Conservation (phyloP, 2,113 vertebrate genomes). For the Camarhynchus parvulus region DNA sequence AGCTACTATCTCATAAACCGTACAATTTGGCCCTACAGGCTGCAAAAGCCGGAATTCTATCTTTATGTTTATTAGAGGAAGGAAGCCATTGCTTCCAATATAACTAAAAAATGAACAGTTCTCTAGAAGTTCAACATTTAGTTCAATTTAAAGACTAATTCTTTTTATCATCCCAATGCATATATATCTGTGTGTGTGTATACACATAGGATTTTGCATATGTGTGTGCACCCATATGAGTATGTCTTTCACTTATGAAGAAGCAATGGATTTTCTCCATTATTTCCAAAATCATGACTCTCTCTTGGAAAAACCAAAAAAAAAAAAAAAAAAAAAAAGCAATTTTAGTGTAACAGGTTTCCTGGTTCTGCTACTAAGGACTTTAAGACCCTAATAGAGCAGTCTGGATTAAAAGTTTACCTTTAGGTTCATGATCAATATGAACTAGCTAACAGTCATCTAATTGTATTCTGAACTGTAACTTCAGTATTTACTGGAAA, state of each 20-base stretch:
- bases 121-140: neutral
- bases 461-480: neutral
- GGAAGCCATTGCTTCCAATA: neutral
- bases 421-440: neutral
- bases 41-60: neutral
- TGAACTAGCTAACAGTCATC: neutral
- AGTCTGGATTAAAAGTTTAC: neutral
- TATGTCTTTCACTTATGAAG: neutral
- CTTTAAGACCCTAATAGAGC: too few relatives aligned
- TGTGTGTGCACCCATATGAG: rapidly evolving
- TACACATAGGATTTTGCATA: neutral
- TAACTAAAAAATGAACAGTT: neutral
- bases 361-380: neutral
- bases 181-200: rapidly evolving
- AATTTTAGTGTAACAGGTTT: neutral
- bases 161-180: neutral
- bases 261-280: neutral
- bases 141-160: neutral
- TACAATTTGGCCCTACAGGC: neutral
- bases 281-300: neutral
- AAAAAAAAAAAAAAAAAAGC: neutral
- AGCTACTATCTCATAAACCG: neutral
- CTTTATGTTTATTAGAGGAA: neutral
- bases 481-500: neutral
- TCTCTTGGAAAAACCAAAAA: neutral